These are phyloP conservation scores for Miichthys miiuy DNA, from an alignment of 2,797 vertebrate species.

Conservation along the genomic window DNA sequence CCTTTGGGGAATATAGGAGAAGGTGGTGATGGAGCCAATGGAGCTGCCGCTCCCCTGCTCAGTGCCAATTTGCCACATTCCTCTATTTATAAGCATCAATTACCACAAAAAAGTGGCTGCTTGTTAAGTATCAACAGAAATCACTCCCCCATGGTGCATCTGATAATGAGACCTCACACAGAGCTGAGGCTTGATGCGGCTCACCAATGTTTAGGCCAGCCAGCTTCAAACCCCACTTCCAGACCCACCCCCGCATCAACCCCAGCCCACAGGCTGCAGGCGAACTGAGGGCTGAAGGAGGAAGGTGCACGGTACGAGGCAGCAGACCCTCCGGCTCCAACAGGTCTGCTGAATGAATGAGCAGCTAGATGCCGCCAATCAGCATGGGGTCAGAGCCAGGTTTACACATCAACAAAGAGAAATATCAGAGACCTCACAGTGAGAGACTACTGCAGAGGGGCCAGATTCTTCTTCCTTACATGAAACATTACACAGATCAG, in stretches of 20 bases:
- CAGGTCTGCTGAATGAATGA: constrained; percentile 75
- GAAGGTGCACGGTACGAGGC: constrained; percentile 67
- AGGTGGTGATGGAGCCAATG: constrained; percentile 73
- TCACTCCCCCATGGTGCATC: constrained; percentile 81
- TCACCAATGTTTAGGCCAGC: constrained; percentile 71
- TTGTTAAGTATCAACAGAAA: constrained; percentile 84
- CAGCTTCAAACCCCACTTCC: constrained; percentile 69
- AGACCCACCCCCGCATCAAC: constrained; percentile 59
- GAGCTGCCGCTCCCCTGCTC: constrained; percentile 79
- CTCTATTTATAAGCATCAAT: constrained; percentile 88
- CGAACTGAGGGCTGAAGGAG: constrained; percentile 54
- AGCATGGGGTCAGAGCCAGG: constrained; percentile 74
- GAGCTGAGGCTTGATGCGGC: constrained; percentile 75
- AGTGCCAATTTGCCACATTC: constrained; percentile 89
- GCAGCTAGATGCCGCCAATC: constrained; percentile 72
- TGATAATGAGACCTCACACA: constrained; percentile 90
- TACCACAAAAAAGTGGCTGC: constrained; percentile 83
- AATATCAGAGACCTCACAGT: constrained; percentile 80
- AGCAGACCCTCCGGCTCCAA: constrained; percentile 77
- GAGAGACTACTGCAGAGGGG: constrained; percentile 63
- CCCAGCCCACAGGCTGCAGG: constrained; percentile 62
- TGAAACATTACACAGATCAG: constrained; percentile 64
- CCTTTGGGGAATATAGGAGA: constrained; percentile 79
- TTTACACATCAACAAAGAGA: constrained; percentile 77
- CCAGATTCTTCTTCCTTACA: constrained; percentile 66